Evolutionary conservation across 92 coral and sea anemone genomes (phyloP).

Genomic region (Epizoanthus illoricatus): DNA sequence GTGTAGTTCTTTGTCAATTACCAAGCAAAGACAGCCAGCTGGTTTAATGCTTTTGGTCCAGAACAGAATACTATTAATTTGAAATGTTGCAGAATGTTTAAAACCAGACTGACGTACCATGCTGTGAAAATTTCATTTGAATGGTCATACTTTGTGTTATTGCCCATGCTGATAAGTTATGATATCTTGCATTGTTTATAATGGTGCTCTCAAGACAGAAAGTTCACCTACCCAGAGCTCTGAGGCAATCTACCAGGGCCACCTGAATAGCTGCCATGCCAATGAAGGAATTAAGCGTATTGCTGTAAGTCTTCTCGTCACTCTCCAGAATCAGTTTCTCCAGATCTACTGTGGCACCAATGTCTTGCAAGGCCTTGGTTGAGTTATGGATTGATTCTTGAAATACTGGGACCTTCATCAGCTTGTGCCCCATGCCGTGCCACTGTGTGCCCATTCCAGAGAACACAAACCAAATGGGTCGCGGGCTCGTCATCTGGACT

Average conservation of each 20-base stretch:
- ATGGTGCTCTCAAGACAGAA: background rate
- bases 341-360: conserved; percentile 56
- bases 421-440: conserved; percentile 77
- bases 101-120: background rate
- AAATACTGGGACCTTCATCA: conserved; percentile 74
- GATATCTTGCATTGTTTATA: background rate
- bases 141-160: too few species aligned
- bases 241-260: conserved; percentile 75
- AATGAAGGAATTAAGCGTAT: conserved; percentile 71
- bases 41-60: too few species aligned
- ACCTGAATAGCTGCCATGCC: conserved; percentile 84
- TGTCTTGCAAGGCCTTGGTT: conserved; percentile 57
- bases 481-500: conserved; percentile 46
- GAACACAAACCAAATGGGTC: conserved; percentile 77
- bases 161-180: too few species aligned
- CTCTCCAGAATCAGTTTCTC: conserved; percentile 67
- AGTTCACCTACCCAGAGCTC: conserved; percentile 53
- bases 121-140: too few species aligned
- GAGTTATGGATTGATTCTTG: conserved; percentile 59
- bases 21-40: too few species aligned
- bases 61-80: too few species aligned
- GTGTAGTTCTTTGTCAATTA: too few species aligned
- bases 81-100: too few species aligned
- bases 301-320: conserved; percentile 59
- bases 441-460: conserved; percentile 91